phyloP scores from a whole-genome alignment of 2,797 vertebrate genomes.

The Lates japonicus region DNA sequence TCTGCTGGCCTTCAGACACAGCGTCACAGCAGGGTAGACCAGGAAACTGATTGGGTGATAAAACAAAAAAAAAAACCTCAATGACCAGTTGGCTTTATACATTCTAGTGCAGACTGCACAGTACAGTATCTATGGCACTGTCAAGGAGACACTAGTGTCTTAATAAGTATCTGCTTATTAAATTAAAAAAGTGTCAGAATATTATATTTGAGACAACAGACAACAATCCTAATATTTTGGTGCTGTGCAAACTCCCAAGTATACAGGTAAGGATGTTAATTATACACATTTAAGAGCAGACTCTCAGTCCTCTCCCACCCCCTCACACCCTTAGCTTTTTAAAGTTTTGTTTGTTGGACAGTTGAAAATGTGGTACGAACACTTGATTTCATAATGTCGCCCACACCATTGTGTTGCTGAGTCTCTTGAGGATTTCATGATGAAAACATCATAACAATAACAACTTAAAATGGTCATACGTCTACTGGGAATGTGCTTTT shows the following conservation, averaged over 20 bases:
- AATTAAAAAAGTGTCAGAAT: background rate
- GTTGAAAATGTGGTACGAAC: constrained; percentile 3
- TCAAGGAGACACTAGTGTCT: constrained; percentile 15
- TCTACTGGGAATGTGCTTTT: constrained; percentile 16
- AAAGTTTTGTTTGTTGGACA: background rate
- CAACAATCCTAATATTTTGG: background rate
- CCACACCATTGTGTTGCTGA: constrained; percentile 9
- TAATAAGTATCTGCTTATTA: constrained; percentile 9
- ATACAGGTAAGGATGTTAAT: background rate
- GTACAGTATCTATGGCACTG: background rate
- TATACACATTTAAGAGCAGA: background rate
- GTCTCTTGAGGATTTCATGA: constrained; percentile 34
- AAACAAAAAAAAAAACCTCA: constrained; percentile 25
- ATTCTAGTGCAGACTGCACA: background rate
- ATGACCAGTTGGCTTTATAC: background rate
- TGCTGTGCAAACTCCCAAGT: background rate
- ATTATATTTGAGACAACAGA: too few relatives aligned
- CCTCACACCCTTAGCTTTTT: background rate
- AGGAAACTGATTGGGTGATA: constrained; percentile 6
- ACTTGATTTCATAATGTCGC: constrained; percentile 30
- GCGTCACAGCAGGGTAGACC: background rate
- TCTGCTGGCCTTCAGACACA: constrained; percentile 16
- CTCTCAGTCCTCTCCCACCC: background rate
- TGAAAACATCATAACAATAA: constrained; percentile 40
- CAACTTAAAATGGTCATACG: constrained; percentile 17